phyloP scores from a whole-genome alignment of 2,888 invertebrate genomes.

The Xanthostigma xanthostigma region DNA sequence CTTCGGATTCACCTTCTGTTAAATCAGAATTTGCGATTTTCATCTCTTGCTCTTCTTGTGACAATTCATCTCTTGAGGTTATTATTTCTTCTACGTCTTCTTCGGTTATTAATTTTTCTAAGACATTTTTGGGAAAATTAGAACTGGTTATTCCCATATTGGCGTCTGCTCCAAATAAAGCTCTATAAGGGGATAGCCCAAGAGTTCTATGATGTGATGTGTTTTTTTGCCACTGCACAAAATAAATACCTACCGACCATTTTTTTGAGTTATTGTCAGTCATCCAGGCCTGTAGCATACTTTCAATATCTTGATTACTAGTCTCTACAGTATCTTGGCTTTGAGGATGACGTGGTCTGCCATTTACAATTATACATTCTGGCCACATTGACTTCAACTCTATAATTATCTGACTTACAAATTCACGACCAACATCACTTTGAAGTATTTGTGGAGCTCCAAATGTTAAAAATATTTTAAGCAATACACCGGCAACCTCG shows the following conservation, averaged over 20 bases:
- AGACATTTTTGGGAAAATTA: no score
- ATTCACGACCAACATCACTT: constrained; percentile 6
- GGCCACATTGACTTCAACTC: constrained; percentile 11
- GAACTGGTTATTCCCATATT: constrained; percentile 1
- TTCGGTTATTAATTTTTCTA: no score
- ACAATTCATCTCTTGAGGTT: no score
- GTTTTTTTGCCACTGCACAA: constrained; percentile 6
- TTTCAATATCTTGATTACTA: constrained; percentile 15
- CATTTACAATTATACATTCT: constrained; percentile 7
- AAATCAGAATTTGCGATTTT: no score
- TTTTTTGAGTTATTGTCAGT: constrained; percentile 13
- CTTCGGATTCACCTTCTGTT: no score
- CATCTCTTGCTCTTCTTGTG: no score
- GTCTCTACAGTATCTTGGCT: constrained; percentile 12
- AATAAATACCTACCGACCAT: constrained; percentile 9
- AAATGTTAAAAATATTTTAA: no score
- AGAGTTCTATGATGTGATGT: constrained; percentile 8
- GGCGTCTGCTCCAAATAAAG: constrained; percentile 8
- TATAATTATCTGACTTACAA: constrained; percentile 15
- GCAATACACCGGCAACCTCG: no score
- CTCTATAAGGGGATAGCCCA: constrained; percentile 9
- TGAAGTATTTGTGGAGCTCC: neutral
- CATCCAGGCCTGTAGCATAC: constrained; percentile 15
- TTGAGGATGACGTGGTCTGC: constrained; percentile 10
- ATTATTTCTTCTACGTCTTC: no score